Percentiles rank a stretch among this genome's conserved stretches.
phyloP scores from a whole-genome alignment of 1,140 invertebrate species.

The Bombus vancouverensis region DNA sequence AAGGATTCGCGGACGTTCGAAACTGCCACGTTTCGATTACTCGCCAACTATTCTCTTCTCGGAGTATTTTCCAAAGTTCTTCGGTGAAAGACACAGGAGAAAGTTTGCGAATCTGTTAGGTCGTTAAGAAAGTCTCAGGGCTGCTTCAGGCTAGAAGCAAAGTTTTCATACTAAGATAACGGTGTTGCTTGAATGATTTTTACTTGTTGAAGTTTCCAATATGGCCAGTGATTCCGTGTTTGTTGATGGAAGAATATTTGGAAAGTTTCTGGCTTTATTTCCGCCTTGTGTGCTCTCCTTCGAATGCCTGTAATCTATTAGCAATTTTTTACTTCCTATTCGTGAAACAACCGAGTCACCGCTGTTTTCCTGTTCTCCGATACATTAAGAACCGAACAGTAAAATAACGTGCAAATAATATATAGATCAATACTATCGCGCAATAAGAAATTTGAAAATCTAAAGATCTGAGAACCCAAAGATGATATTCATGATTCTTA shows the following conservation, averaged over 20 bases:
- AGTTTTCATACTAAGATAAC: constrained; percentile 15
- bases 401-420: no score
- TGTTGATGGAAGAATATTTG: not conserved
- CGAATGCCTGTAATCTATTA: not conserved
- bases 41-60: not conserved
- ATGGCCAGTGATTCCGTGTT: not conserved
- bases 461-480: no score
- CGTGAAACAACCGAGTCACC: no score
- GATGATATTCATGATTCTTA: no score
- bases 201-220: not conserved
- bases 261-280: not conserved
- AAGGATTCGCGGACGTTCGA: not conserved
- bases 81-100: not conserved
- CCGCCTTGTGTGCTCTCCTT: no score
- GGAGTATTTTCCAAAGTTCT: not conserved
- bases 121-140: not conserved
- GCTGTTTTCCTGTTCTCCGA: no score
- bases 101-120: constrained; percentile 23
- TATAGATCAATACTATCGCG: no score
- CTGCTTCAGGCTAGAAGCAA: not conserved
- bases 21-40: not conserved
- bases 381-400: no score
- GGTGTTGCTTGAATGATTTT: not conserved
- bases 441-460: no score
- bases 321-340: no score